A percentile compares a stretch with the other conserved stretches of the same genome.
phyloP scores from a whole-genome alignment of 2,113 vertebrate species.

The Vulpes vulpes region DNA sequence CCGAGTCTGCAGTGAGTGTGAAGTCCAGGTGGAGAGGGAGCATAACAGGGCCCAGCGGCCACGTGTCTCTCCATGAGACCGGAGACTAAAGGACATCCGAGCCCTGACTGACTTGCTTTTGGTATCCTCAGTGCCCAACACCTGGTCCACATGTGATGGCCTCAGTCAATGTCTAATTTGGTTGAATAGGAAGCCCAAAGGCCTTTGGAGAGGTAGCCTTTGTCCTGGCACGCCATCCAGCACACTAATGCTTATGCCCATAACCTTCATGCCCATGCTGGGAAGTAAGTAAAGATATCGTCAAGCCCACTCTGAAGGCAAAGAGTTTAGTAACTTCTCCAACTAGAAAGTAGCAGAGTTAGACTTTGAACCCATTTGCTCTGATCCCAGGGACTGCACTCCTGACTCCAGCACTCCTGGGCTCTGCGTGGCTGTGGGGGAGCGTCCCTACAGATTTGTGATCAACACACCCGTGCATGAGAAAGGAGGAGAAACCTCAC shows the following conservation, averaged over 20 bases:
- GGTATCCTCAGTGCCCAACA: not conserved
- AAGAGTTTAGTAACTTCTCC: not conserved
- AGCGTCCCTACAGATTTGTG: fast-evolving
- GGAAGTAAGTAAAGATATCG: not conserved
- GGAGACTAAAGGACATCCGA: not conserved
- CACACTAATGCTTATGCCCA: fast-evolving
- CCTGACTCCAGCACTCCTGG: fast-evolving
- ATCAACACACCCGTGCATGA: fast-evolving
- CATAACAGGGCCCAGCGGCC: not conserved
- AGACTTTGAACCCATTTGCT: not conserved
- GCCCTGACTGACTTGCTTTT: not conserved
- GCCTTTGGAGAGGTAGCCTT: fast-evolving
- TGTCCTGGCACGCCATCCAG: too few species aligned
- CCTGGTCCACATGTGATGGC: not conserved
- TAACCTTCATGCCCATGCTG: fast-evolving
- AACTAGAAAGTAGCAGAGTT: not conserved
- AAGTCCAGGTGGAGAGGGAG: too few species aligned
- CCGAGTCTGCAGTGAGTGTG: fast-evolving
- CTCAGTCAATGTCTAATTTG: fast-evolving
- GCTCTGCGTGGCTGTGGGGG: not conserved
- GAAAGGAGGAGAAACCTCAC: not conserved
- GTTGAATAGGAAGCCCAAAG: not conserved
- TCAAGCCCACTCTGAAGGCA: not conserved
- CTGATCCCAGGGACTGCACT: not conserved
- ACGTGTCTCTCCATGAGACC: not conserved